Percentiles rank a stretch among this genome's conserved stretches.
Conservation (phyloP, 64 coral and sea anemone genomes). For the Catalaphyllia jardinei region DNA sequence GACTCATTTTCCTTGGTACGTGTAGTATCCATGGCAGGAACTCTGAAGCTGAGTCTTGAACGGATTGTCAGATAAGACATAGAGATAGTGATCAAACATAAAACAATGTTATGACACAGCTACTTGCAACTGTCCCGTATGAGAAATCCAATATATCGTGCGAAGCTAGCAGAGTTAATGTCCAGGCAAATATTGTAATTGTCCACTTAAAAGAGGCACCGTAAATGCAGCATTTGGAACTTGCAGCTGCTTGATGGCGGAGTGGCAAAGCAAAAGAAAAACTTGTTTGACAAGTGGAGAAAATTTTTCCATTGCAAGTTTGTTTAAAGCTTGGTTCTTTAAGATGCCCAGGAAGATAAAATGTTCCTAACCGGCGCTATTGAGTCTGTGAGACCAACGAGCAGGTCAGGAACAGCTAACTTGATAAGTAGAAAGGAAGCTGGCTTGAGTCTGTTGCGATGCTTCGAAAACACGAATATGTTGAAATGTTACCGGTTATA, state of each 20-base stretch:
- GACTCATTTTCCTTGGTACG: too few relatives aligned
- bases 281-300: too few relatives aligned
- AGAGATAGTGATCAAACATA: background rate
- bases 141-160: too few relatives aligned
- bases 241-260: slow-evolving; percentile 32
- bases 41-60: background rate
- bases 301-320: too few relatives aligned
- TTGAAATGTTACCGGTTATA: background rate
- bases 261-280: slow-evolving; percentile 1
- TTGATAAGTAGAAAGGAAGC: background rate
- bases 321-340: too few relatives aligned
- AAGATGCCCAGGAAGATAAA: too few relatives aligned
- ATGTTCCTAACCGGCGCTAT: too few relatives aligned
- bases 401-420: background rate
- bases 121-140: background rate
- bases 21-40: background rate
- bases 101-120: background rate
- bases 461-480: background rate
- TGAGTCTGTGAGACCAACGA: background rate
- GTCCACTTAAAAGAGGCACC: background rate
- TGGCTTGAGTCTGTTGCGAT: background rate
- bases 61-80: background rate
- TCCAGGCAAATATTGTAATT: background rate
- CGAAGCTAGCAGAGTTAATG: background rate
- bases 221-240: background rate